A percentile compares a stretch with the other conserved stretches of the same genome.
These are phyloP conservation scores for Electrophaes corylata DNA, from an alignment of 2,888 invertebrate genomes.

Conservation along the genomic window DNA sequence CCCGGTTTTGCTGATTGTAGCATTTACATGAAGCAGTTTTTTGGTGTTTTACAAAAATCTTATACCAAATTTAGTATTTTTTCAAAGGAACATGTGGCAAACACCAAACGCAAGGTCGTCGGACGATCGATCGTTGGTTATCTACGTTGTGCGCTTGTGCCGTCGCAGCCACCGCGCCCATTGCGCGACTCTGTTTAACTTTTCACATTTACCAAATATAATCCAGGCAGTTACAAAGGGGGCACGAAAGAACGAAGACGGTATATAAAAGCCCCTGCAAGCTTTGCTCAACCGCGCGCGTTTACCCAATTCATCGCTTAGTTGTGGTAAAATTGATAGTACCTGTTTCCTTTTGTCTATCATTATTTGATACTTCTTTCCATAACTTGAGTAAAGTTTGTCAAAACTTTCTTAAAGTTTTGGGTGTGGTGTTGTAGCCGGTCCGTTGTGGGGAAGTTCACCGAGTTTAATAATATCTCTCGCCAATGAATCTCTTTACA, in stretches of 20 bases:
- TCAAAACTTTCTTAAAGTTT: not conserved
- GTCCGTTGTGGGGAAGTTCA: not conserved
- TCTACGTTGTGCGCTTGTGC: conserved; percentile 26
- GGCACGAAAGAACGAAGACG: conserved; percentile 5
- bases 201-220: conserved; percentile 14
- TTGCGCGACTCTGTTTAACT: conserved; percentile 12
- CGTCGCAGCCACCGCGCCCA: conserved; percentile 23
- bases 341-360: not conserved
- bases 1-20: too few relatives aligned
- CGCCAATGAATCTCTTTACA: not conserved
- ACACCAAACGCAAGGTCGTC: conserved; percentile 13
- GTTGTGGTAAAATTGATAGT: not conserved
- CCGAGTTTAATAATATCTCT: not conserved
- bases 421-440: not conserved
- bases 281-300: conserved; percentile 11
- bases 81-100: conserved; percentile 7
- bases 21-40: not conserved
- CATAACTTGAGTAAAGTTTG: not conserved
- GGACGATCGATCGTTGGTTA: conserved; percentile 22
- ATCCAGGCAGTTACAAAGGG: conserved; percentile 12
- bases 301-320: not conserved
- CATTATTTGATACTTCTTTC: not conserved
- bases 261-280: not conserved
- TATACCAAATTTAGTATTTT: conserved; percentile 6
- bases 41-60: not conserved